phyloP scores from a whole-genome alignment of 2,797 vertebrate genomes.

The Clarias laeviceps region DNA sequence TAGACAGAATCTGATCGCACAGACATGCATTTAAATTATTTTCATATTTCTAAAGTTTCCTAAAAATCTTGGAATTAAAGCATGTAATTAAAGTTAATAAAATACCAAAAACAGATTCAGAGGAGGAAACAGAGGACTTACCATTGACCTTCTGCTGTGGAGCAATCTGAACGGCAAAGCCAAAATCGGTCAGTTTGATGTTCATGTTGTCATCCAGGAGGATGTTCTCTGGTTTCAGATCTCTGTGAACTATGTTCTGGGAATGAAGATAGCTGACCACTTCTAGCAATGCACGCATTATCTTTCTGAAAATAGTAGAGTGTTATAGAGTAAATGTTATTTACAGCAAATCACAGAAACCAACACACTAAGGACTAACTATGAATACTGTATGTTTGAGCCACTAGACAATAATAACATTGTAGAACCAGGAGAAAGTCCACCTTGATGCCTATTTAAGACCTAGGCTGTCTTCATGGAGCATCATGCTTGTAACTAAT shows the following conservation, averaged over 20 bases:
- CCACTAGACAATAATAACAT: background rate
- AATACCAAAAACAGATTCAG: background rate
- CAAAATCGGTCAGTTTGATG: constrained; percentile 96
- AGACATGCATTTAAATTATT: background rate
- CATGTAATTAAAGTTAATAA: background rate
- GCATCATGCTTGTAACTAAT: background rate
- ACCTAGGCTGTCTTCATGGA: background rate
- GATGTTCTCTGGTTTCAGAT: constrained; percentile 97
- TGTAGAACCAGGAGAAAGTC: background rate
- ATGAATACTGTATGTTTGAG: background rate
- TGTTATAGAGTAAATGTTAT: background rate
- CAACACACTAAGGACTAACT: background rate
- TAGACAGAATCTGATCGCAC: background rate
- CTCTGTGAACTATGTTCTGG: constrained; percentile 91
- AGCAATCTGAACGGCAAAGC: constrained; percentile 86
- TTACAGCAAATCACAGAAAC: background rate
- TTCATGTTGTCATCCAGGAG: constrained; percentile 93
- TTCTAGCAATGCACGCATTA: constrained; percentile 91
- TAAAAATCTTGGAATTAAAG: background rate
- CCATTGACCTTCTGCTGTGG: constrained; percentile 85
- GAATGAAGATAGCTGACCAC: constrained; percentile 88
- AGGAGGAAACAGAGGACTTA: constrained; percentile 52
- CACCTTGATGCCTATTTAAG: background rate
- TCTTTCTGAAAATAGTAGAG: constrained; percentile 77
- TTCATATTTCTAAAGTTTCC: background rate